A percentile compares a stretch with the other conserved stretches of the same genome.
Conservation (phyloP, 2,797 vertebrate species). For the Scomberomorus guttatus region DNA sequence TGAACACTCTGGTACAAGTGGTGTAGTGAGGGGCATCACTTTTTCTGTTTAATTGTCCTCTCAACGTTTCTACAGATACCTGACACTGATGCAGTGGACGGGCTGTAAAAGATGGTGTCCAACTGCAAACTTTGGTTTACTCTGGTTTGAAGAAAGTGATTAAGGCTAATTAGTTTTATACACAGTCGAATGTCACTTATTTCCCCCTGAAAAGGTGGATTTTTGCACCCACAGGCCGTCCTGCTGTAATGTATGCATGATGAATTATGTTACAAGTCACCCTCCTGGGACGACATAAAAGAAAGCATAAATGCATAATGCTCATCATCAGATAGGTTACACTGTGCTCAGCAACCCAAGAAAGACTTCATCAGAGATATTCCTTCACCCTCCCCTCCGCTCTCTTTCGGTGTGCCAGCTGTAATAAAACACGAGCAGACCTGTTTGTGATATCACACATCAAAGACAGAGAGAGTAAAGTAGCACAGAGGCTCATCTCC, state of each 20-base stretch:
- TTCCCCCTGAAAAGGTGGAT: slow-evolving; percentile 30
- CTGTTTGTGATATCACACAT: slow-evolving; percentile 72
- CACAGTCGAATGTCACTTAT: slow-evolving; percentile 17
- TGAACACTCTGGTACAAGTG: slow-evolving; percentile 43
- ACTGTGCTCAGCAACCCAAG: slow-evolving; percentile 58
- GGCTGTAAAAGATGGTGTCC: slow-evolving; percentile 1
- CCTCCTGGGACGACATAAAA: slow-evolving; percentile 59
- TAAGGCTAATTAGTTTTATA: slow-evolving; percentile 22
- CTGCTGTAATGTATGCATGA: slow-evolving; percentile 51
- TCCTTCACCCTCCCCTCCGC: slow-evolving; percentile 16
- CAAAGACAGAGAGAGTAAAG: slow-evolving; percentile 70
- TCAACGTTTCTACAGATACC: slow-evolving; percentile 18
- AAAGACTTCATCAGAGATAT: slow-evolving; percentile 53
- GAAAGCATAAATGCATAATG: slow-evolving; percentile 62
- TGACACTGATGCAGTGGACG: slow-evolving; percentile 19
- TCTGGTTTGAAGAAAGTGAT: slow-evolving; percentile 23
- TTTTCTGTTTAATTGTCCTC: slow-evolving; percentile 61
- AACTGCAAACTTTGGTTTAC: slow-evolving; percentile 30
- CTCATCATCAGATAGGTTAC: slow-evolving; percentile 71
- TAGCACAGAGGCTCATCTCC: slow-evolving; percentile 73
- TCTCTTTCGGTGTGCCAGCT: slow-evolving; percentile 55
- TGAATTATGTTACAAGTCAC: slow-evolving; percentile 46
- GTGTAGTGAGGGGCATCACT: slow-evolving; percentile 15
- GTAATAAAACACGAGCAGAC: slow-evolving; percentile 71
- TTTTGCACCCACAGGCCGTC: not conserved